These are phyloP conservation scores for Delia radicum DNA, from an alignment of 1,140 invertebrate genomes.

Conservation along the genomic window DNA sequence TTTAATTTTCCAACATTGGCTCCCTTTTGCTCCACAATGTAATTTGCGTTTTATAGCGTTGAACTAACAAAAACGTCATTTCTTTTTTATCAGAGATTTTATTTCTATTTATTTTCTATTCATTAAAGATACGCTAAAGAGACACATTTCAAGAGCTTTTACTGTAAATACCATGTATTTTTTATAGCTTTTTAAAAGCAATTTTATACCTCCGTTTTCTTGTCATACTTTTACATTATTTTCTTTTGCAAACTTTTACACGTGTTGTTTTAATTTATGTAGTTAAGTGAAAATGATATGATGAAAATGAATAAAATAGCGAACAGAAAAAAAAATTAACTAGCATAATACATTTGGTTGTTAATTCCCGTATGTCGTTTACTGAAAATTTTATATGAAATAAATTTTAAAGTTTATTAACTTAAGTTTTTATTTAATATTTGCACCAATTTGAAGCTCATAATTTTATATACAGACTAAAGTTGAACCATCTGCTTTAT, in stretches of 20 bases:
- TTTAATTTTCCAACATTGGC: too few relatives aligned
- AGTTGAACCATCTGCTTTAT: too few relatives aligned
- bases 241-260: background rate
- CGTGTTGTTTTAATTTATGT: background rate
- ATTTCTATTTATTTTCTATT: too few relatives aligned
- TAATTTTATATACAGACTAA: too few relatives aligned
- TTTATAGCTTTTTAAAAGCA: background rate
- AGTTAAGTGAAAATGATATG: background rate
- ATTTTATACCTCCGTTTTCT: background rate
- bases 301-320: background rate
- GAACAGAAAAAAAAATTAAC: conserved; percentile 3
- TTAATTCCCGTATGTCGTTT: conserved; percentile 10
- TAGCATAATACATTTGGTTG: conserved; percentile 3
- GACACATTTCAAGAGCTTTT: too few relatives aligned
- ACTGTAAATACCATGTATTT: too few relatives aligned
- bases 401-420: background rate
- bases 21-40: too few relatives aligned
- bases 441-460: too few relatives aligned
- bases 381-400: conserved; percentile 3
- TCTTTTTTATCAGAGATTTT: too few relatives aligned
- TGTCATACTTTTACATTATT: background rate
- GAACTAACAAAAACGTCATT: too few relatives aligned
- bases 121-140: too few relatives aligned
- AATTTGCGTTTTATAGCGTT: too few relatives aligned
- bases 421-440: background rate